Evolutionary conservation across 2,797 vertebrate genomes (phyloP).

Genomic region (Botia almorhae): DNA sequence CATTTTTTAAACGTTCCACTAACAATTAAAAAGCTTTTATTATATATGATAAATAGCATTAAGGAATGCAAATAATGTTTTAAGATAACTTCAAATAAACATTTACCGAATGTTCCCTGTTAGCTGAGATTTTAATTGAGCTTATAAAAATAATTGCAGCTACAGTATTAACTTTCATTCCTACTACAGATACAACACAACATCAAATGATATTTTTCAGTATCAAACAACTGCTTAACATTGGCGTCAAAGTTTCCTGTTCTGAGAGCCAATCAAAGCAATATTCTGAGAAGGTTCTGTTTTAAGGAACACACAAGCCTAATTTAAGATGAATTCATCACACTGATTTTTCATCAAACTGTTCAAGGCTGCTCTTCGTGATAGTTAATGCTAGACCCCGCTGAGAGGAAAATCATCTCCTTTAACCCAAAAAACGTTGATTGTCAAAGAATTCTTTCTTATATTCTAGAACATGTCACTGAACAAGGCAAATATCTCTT

Average conservation of each 20-base stretch:
- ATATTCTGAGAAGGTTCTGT: not conserved
- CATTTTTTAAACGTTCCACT: no score
- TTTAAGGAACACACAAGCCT: not conserved
- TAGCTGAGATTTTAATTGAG: no score
- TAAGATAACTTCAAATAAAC: no score
- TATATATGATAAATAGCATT: no score
- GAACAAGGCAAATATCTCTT: not conserved
- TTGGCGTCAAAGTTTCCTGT: not conserved
- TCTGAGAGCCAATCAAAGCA: not conserved
- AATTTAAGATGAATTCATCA: not conserved
- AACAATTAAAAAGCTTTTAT: no score
- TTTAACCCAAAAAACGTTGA: not conserved
- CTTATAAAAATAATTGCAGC: not conserved
- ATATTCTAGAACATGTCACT: slow-evolving; percentile 2
- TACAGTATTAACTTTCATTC: not conserved
- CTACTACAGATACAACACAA: not conserved
- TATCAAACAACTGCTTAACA: not conserved
- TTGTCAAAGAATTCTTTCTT: not conserved
- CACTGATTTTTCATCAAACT: not conserved
- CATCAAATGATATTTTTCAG: not conserved
- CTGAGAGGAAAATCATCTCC: not conserved
- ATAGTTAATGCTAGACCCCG: not conserved
- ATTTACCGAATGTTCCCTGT: no score
- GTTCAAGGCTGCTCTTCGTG: slow-evolving; percentile 6
- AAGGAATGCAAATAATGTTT: no score